Conservation (phyloP, 2,797 vertebrate species). For the Melanotaenia nigrans region DNA sequence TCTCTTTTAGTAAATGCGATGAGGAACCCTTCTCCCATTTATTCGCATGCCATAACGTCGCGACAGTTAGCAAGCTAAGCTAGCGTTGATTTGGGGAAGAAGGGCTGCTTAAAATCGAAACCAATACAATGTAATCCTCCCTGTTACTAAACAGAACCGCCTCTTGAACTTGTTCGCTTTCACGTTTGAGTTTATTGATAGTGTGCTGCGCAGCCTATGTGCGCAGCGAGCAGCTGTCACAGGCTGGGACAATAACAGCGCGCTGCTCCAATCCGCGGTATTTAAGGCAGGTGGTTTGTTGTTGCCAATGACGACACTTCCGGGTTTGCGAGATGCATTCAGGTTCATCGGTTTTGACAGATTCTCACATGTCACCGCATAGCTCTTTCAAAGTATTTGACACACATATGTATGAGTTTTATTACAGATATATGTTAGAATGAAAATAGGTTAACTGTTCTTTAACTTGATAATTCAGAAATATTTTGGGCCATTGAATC, state of each 20-base stretch:
- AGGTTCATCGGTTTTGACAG: rapidly evolving
- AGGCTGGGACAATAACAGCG: background rate
- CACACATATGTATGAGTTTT: background rate
- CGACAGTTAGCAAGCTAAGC: conserved; percentile 50
- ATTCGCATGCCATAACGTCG: conserved; percentile 33
- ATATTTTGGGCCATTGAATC: rapidly evolving
- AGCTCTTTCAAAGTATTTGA: background rate
- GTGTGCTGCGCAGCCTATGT: background rate
- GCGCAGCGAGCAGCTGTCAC: background rate
- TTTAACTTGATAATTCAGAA: background rate
- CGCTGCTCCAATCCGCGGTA: conserved; percentile 8
- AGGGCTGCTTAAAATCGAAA: background rate
- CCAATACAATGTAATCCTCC: background rate
- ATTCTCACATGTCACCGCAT: background rate
- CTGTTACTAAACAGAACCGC: background rate
- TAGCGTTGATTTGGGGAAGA: conserved; percentile 23
- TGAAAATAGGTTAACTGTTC: background rate
- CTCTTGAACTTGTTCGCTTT: background rate
- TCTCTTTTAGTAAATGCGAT: conserved; percentile 6
- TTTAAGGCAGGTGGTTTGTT: conserved; percentile 64
- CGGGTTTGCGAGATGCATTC: conserved; percentile 53
- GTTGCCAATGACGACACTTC: conserved; percentile 68
- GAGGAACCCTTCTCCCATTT: conserved; percentile 43
- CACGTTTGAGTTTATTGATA: background rate
- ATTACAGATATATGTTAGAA: too few relatives aligned